Percentiles rank a stretch among this genome's conserved stretches.
These are phyloP conservation scores for Cerceris rybyensis DNA, from an alignment of 2,888 invertebrate genomes.

Conservation along the genomic window DNA sequence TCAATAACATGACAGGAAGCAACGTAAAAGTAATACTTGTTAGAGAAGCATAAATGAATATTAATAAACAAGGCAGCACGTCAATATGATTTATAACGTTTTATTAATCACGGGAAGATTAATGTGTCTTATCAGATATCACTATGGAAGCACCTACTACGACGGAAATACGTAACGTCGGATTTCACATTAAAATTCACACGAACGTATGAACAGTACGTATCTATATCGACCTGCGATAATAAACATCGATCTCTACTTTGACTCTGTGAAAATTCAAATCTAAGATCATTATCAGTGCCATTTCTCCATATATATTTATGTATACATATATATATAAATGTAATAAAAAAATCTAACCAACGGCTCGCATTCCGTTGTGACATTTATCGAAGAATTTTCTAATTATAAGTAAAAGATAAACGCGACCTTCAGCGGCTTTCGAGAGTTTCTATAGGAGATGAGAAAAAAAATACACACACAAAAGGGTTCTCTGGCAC, in stretches of 20 bases:
- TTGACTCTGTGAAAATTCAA: neutral
- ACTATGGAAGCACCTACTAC: no score
- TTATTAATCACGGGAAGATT: no score
- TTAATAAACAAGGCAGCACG: no score
- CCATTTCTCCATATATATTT: slow-evolving; percentile 15
- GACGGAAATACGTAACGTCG: no score
- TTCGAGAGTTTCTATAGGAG: slow-evolving; percentile 15
- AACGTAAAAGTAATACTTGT: no score
- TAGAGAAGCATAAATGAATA: no score
- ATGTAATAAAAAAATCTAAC: slow-evolving; percentile 39
- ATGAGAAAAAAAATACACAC: no score
- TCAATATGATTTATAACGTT: no score
- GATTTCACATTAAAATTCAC: no score
- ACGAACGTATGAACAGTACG: no score
- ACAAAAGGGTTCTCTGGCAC: slow-evolving; percentile 1
- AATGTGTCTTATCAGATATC: no score
- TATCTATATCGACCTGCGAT: neutral
- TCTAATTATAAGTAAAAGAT: slow-evolving; percentile 8
- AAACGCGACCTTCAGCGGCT: slow-evolving; percentile 5
- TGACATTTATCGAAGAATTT: slow-evolving; percentile 36
- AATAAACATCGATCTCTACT: neutral
- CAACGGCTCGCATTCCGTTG: slow-evolving; percentile 16
- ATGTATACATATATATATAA: slow-evolving; percentile 4
- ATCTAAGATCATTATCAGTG: slow-evolving; percentile 25
- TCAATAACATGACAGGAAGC: no score